Base-by-base conservation (phyloP, 2,797 vertebrate species). In the Myotis pilosus region DNA sequence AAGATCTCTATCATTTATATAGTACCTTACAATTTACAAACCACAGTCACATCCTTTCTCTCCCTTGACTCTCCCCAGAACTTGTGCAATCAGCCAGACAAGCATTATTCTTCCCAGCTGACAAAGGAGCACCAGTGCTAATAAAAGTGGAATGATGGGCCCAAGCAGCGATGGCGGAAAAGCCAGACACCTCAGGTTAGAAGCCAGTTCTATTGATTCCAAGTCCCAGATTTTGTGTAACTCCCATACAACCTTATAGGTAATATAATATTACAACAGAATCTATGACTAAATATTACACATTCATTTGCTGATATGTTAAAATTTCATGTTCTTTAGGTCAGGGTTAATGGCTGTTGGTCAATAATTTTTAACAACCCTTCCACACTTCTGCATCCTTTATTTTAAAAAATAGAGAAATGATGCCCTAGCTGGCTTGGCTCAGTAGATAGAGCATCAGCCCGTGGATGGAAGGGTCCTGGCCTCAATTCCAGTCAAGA, bases 31-130 rank as follows among this genome's bases (percentile, higher is more conserved):
- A 55, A 81, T 75, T 91, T 87, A 93, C 51, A 94, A 92, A 91
- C 88, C 87, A 94, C 85, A 82, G 95, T 96, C 95, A 95, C 81
- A 95, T 81, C 89, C 93, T 75, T 95, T 96, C 89, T 97, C 68
- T 88, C 53, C 96, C 72, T 83, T 92, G 17, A 75, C 60, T 94
- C 64, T 96, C 95, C 95, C 93, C 53, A 84, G 92, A 95, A 92
- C 79, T 84, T 96, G 41, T 88, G 53, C 92, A 86, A 82, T 95
- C 85, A 95, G 47, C 82, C 93, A 94, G 85, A 80, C 53, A 49
- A 86, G 9, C 36, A 79, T 83, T 41, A 49, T 44, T 66, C 41
- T 92, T 79, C 51, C 64, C 23, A 78, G n/a, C 85, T 94, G 66
- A 94, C 64, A 95, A 51, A 75, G 44, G n/a, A 47, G 66, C 33